Evolutionary conservation across 2,888 invertebrate genomes (phyloP), one percentile per base, ranked within the genome.

Genomic region (Eristalinus sepulchralis): DNA sequence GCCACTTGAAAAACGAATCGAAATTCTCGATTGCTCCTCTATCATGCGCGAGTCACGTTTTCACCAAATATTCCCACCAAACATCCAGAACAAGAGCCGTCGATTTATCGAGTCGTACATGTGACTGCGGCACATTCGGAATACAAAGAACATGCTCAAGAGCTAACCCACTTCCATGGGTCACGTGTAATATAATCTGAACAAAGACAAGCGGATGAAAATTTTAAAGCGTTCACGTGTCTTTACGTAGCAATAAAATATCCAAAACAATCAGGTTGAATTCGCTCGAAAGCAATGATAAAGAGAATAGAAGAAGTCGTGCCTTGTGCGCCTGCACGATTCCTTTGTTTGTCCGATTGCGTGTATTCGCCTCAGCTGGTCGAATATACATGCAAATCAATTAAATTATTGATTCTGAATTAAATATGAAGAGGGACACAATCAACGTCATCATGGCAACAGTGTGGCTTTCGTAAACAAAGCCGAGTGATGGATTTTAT

Each of bases 371-470:
- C 17, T 4, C 17, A 8, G 9, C n/a, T 4, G 0, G 47, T 17
- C 47, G n/a, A n/a, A n/a, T 17, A 17, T 17, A 47, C 6, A 47
- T 36, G 36, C 3, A 22, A 34, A 17, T 53, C 17, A 71, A 31
- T 31, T 34, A 10, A 63, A 24, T 72, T 62, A 55, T 64, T 39
- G 55, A 73, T 55, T 63, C 22, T 33, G 22, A 73, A 53, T 5
- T 24, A 10, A 55, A 22, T 6, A 6, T n/a, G 20, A 17, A 33
- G 24, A 17, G 2, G 22, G 24, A 2, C 22, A 2, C 22, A 63
- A 11, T 13, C 53, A 24, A 55, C 33, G 24, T 73, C 24, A 55
- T 73, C 34, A 11, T 8, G 33, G 13, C 33, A 53, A 53, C 24
- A 22, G 34, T 55, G 27, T 13, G 34, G 27, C 34, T 27, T 36